Percentiles rank a stretch among this genome's conserved stretches.
Evolutionary conservation across 2,113 vertebrate species (phyloP).

Genomic region (Sialia sialis): DNA sequence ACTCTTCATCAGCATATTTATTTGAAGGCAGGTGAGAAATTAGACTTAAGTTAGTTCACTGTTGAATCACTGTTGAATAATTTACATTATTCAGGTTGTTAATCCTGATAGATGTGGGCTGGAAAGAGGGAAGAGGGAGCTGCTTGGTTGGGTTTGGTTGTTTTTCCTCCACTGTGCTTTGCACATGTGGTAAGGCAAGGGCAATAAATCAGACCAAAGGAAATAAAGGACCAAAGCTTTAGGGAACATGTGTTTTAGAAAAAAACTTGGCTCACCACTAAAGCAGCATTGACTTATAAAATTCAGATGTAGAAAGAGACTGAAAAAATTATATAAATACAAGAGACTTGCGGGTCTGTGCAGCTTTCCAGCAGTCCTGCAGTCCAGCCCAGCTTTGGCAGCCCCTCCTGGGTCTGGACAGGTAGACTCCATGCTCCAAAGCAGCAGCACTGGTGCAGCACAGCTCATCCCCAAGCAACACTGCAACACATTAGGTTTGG

Average conservation of each 20-base stretch:
- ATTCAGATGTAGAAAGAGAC: constrained; percentile 52
- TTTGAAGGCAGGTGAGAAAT: constrained; percentile 63
- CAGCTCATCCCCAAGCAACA: not conserved
- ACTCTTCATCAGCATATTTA: constrained; percentile 43
- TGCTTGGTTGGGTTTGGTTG: constrained; percentile 18
- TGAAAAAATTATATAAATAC: constrained; percentile 53
- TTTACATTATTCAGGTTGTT: constrained; percentile 35
- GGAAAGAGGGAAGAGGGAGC: not conserved
- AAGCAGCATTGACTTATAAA: constrained; percentile 63
- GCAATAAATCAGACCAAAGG: constrained; percentile 75
- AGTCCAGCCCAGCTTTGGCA: constrained; percentile 13
- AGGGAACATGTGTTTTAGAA: constrained; percentile 65
- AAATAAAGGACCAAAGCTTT: constrained; percentile 55
- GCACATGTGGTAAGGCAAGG: constrained; percentile 60
- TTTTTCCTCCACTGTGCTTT: constrained; percentile 51
- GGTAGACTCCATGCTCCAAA: not conserved
- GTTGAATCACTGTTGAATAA: constrained; percentile 1
- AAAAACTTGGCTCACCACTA: constrained; percentile 67
- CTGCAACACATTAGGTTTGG: not conserved
- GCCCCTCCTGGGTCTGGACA: constrained; percentile 31
- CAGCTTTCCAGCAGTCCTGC: constrained; percentile 15
- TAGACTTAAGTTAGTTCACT: constrained; percentile 37
- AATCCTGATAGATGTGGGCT: constrained; percentile 48
- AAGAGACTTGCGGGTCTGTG: constrained; percentile 29
- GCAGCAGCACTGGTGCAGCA: constrained; percentile 1